These are phyloP conservation scores for Pseudocheirus occidentalis DNA, from an alignment of 2,797 vertebrate genomes.

Conservation along the genomic window DNA sequence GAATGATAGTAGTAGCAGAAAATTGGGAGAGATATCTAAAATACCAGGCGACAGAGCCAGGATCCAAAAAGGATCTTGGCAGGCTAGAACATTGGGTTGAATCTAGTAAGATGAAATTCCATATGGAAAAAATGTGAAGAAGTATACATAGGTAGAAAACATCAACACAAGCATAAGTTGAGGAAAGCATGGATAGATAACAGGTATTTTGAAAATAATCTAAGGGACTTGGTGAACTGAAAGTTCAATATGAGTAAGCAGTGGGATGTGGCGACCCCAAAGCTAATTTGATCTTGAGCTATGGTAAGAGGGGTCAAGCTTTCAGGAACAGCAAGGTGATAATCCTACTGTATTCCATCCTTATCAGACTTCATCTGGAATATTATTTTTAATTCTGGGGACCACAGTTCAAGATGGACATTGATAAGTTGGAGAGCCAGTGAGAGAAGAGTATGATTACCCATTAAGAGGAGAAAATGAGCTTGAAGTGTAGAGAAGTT, in stretches of 20 bases:
- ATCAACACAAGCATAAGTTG: background rate
- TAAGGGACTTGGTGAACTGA: background rate
- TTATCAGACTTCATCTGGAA: background rate
- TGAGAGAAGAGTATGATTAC: background rate
- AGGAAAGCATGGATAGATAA: background rate
- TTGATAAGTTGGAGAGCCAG: background rate
- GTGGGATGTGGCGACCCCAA: background rate
- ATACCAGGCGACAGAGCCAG: background rate
- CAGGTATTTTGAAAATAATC: background rate
- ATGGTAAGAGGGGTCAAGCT: background rate
- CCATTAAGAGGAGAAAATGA: background rate
- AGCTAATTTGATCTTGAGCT: background rate
- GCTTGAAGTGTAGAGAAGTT: background rate
- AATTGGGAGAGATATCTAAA: background rate
- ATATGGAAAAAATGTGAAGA: background rate
- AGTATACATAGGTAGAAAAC: background rate
- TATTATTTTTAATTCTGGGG: background rate
- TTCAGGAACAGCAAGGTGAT: background rate
- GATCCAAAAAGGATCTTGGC: background rate
- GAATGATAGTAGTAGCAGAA: background rate
- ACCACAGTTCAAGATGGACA: background rate
- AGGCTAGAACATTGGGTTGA: background rate
- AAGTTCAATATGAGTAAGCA: background rate
- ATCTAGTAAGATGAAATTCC: background rate
- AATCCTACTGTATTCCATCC: background rate